Base-by-base conservation (phyloP, 2,797 vertebrate species). In the Eremophila alpestris region DNA sequence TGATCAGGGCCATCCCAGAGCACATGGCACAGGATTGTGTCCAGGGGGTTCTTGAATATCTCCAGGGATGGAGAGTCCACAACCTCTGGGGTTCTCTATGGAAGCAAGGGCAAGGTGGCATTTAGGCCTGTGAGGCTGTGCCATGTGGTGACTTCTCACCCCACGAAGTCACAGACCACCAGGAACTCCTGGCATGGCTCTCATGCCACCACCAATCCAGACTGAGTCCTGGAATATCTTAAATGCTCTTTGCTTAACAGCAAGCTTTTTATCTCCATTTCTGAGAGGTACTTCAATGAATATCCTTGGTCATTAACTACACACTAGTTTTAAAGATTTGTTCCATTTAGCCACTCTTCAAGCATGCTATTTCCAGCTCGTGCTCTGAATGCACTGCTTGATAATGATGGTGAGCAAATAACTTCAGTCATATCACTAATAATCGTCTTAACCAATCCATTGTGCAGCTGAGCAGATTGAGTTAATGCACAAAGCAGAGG, bases 11-110 rank as follows among this genome's bases (percentile, higher is more conserved):
- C 40, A 29, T 29, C 19, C 52, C 13, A 48, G 59, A 73, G 34
- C 73, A 36, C 59, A 7, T 9, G 7, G 34, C 11, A 48, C 34
- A 24, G 40, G 7, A 21, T 9, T 21, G 27, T 59, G 27, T 2
- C 22, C 59, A 11, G 26, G 1, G 0, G 3, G 6, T 16, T 51
- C 29, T 19, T 4, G 10, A 45, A 2, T 23, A 64, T 58, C n/a
- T 32, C 29, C 51, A 52, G 45, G 34, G 30, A 34, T 16, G 45
- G 45, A 77, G 10, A 14, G 13, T 83, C 24, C 38, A 64, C n/a
- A 64, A 0, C 4, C 30, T 60, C n/a, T 34, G n/a, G 18, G 20
- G 9, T 73, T 46, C 71, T 54, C 43, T n/a, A 2, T 7, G 32
- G 34, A 64, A 48, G 27, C 45, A 49, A 86, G 43, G 51, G 7